These are phyloP conservation scores for Choloepus hoffmanni DNA, from an alignment of 2,113 vertebrate species.

Conservation along the genomic window DNA sequence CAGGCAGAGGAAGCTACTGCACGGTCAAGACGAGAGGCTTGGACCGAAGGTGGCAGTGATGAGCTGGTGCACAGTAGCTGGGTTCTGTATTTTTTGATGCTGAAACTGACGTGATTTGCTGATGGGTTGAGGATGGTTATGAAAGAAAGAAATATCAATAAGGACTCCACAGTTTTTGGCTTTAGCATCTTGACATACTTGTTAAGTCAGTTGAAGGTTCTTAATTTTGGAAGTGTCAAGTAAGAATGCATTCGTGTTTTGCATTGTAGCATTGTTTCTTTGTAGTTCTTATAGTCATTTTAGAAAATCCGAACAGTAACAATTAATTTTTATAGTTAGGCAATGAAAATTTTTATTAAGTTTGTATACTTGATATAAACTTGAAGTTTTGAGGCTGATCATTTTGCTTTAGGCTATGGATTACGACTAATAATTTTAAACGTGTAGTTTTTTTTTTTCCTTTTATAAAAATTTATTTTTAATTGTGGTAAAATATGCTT, in stretches of 20 bases:
- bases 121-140: no score
- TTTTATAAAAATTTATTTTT: not conserved
- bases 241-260: not conserved
- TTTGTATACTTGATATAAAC: not conserved
- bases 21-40: not conserved
- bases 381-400: slow-evolving; percentile 14
- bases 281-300: not conserved
- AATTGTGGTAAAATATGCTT: no score
- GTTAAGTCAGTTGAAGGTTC: not conserved
- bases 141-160: no score
- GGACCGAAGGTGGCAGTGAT: not conserved
- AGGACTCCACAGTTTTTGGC: not conserved
- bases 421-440: not conserved
- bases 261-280: not conserved
- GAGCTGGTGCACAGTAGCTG: not conserved
- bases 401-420: not conserved
- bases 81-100: not conserved
- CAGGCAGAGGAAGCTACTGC: not conserved
- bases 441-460: not conserved
- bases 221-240: not conserved
- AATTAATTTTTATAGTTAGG: not conserved
- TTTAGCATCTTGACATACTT: not conserved
- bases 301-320: not conserved
- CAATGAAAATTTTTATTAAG: not conserved
- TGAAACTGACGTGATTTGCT: not conserved